Percentiles rank a stretch among this genome's conserved stretches.
phyloP scores from a whole-genome alignment of 1,140 invertebrate genomes.

The Ericerus pela region DNA sequence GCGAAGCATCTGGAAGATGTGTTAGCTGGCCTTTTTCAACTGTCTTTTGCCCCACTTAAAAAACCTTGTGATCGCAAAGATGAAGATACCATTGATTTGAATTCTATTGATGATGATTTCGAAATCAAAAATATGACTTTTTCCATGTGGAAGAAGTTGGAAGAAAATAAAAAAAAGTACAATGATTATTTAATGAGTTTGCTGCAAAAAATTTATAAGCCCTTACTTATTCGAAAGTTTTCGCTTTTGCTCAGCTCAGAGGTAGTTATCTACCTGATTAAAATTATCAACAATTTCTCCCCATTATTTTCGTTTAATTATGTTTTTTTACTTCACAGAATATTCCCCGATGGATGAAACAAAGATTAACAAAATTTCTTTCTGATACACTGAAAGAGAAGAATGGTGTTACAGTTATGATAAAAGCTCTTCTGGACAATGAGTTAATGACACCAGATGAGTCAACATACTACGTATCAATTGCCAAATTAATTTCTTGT shows the following conservation, averaged over 20 bases:
- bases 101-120: background rate
- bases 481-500: slow-evolving; percentile 47
- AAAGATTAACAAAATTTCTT: slow-evolving; percentile 41
- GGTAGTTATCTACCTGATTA: background rate
- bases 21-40: slow-evolving; percentile 50
- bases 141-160: slow-evolving; percentile 25
- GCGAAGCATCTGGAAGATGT: slow-evolving; percentile 34
- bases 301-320: background rate
- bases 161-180: slow-evolving; percentile 38
- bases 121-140: background rate
- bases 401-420: slow-evolving; percentile 43
- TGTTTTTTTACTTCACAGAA: slow-evolving; percentile 15
- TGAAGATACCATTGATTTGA: background rate
- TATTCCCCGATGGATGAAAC: slow-evolving; percentile 46
- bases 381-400: slow-evolving; percentile 38
- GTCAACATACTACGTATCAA: slow-evolving; percentile 48
- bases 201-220: slow-evolving; percentile 39
- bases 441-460: slow-evolving; percentile 35
- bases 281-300: no score
- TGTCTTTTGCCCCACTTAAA: slow-evolving; percentile 45
- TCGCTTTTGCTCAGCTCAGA: slow-evolving; percentile 44
- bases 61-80: slow-evolving; percentile 34
- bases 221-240: slow-evolving; percentile 48
- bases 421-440: slow-evolving; percentile 44
- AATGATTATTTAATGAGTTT: slow-evolving; percentile 36